phyloP scores from a whole-genome alignment of 2,797 vertebrate genomes.

The Oreochromis grahami region DNA sequence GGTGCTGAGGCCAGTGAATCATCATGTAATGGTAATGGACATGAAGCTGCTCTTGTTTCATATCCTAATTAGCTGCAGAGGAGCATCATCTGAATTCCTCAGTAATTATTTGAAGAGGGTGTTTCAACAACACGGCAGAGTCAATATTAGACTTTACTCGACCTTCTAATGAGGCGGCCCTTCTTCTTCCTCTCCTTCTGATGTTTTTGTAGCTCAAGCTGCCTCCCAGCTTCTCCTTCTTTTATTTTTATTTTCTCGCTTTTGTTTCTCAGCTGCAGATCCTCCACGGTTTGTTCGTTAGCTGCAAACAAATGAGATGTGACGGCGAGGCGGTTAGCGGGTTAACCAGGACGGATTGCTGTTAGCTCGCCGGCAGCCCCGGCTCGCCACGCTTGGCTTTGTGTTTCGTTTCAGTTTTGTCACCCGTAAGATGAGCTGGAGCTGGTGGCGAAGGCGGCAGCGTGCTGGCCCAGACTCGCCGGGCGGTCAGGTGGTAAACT shows the following conservation, averaged over 20 bases:
- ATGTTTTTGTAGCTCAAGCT: background rate
- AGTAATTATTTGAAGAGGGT: conserved; percentile 64
- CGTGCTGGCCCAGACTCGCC: conserved; percentile 5
- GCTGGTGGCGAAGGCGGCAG: background rate
- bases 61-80: conserved; percentile 58
- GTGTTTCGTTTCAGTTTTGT: conserved; percentile 20
- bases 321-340: conserved; percentile 9
- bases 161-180: conserved; percentile 44
- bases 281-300: conserved; percentile 27
- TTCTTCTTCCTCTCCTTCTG: background rate
- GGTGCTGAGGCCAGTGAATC: conserved; percentile 34
- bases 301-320: conserved; percentile 27
- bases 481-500: conserved; percentile 36
- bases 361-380: background rate
- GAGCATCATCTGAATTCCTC: conserved; percentile 43
- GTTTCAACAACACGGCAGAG: conserved; percentile 46
- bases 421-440: background rate
- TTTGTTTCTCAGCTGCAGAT: background rate
- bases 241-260: background rate
- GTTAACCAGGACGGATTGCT: conserved; percentile 35
- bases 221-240: background rate
- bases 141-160: conserved; percentile 65
- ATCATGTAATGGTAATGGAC: conserved; percentile 42
- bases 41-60: conserved; percentile 55
- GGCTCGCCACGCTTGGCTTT: conserved; percentile 24